phyloP scores from a whole-genome alignment of 2,113 vertebrate genomes.

The Gallinago paraguaiae region DNA sequence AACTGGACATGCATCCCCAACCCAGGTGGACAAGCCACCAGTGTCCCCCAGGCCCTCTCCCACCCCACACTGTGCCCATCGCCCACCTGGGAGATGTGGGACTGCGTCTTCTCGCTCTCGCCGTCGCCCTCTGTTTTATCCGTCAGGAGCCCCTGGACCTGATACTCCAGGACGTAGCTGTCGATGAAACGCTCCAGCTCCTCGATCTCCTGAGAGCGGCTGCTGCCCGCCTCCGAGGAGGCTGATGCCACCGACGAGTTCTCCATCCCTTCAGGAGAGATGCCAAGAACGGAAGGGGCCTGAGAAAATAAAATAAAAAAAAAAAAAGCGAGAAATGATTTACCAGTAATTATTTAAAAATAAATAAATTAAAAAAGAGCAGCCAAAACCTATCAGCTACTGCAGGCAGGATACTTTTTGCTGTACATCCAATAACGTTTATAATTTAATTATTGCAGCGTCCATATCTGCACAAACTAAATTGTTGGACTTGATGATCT shows the following conservation, averaged over 20 bases:
- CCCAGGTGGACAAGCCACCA: neutral
- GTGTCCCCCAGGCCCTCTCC: rapidly evolving
- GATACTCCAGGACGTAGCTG: slow-evolving; percentile 91
- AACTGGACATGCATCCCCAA: rapidly evolving
- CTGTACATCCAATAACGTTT: neutral
- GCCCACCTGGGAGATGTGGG: slow-evolving; percentile 85
- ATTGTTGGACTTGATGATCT: too few species aligned
- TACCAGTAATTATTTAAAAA: neutral
- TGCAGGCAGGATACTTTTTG: neutral
- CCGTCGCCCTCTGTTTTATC: slow-evolving; percentile 87
- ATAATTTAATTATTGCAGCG: neutral
- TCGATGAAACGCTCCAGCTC: slow-evolving; percentile 97
- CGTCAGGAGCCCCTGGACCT: slow-evolving; percentile 89
- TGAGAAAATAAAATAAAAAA: rapidly evolving
- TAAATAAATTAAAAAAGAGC: neutral
- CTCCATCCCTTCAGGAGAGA: slow-evolving; percentile 84
- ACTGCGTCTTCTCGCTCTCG: slow-evolving; percentile 81
- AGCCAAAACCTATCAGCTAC: neutral
- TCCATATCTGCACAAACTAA: rapidly evolving
- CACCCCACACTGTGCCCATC: rapidly evolving
- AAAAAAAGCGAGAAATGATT: neutral
- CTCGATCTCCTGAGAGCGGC: slow-evolving; percentile 96
- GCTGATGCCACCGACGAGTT: slow-evolving; percentile 94
- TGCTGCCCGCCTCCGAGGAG: slow-evolving; percentile 94
- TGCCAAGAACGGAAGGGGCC: neutral